Evolutionary conservation across 2,113 vertebrate species (phyloP).

Genomic region (Misgurnus mizolepis): DNA sequence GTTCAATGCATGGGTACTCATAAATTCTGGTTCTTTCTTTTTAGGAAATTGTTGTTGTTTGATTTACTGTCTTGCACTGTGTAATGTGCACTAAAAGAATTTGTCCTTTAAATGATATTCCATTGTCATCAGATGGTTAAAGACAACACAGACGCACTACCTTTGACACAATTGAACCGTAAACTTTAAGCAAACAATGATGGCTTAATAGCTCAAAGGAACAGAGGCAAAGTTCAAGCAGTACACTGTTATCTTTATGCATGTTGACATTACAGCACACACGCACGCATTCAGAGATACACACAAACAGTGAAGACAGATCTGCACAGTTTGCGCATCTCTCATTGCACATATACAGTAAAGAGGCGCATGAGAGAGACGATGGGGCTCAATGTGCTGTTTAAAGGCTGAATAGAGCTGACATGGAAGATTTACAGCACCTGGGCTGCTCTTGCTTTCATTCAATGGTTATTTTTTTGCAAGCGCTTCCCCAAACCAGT

Average conservation of each 20-base stretch:
- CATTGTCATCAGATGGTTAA: constrained; percentile 3
- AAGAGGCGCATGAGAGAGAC: no score
- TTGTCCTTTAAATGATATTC: constrained; percentile 1
- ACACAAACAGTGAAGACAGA: background rate
- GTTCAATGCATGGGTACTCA: no score
- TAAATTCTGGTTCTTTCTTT: no score
- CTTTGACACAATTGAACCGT: constrained; percentile 21
- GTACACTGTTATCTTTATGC: background rate
- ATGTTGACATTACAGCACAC: background rate
- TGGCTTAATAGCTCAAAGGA: background rate
- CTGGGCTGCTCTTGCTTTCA: constrained; percentile 9
- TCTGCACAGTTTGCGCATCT: background rate
- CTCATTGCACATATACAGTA: background rate
- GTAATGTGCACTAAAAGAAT: constrained; percentile 6
- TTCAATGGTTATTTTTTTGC: background rate
- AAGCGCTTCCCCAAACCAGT: background rate
- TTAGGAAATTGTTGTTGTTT: background rate
- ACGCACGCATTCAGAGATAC: background rate
- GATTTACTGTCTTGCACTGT: background rate
- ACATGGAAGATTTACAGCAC: constrained; percentile 35
- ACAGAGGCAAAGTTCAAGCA: constrained; percentile 1
- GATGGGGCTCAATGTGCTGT: background rate
- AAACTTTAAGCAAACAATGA: constrained; percentile 18
- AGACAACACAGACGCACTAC: constrained; percentile 15
- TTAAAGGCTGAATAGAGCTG: constrained; percentile 1